These are phyloP conservation scores for Monoplex corrugatus DNA, from an alignment of 2,888 invertebrate genomes.

Conservation along the genomic window DNA sequence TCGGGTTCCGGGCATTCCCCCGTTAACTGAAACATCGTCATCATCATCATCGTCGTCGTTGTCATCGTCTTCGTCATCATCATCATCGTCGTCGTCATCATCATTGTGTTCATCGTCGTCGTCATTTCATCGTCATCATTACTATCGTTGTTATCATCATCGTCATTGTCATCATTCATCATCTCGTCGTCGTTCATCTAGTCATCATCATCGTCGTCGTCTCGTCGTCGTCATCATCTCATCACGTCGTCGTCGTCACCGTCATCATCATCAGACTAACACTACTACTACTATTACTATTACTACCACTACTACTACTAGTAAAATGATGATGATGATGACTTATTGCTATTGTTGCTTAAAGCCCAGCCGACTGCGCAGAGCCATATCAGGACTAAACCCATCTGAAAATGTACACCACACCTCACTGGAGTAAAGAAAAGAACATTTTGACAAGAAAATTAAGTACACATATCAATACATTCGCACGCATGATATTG, in stretches of 20 bases:
- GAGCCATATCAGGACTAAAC: too few species aligned
- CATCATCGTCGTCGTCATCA: not conserved
- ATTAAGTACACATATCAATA: too few species aligned
- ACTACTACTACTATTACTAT: not conserved
- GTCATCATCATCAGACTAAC: not conserved
- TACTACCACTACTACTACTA: not conserved
- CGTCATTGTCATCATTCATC: not conserved
- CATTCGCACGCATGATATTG: too few species aligned
- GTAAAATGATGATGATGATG: not conserved
- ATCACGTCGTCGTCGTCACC: too few species aligned
- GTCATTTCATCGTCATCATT: slow-evolving; percentile 24
- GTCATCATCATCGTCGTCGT: not conserved
- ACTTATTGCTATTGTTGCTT: too few species aligned
- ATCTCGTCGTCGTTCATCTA: not conserved
- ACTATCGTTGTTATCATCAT: not conserved
- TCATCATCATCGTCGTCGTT: not conserved
- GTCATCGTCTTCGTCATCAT: not conserved
- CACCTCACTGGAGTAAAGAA: too few species aligned
- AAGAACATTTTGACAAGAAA: too few species aligned
- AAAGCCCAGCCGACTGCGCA: too few species aligned
- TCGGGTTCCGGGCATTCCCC: slow-evolving; percentile 33
- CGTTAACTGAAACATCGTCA: slow-evolving; percentile 9
- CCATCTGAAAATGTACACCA: too few species aligned
- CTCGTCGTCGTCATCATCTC: not conserved
- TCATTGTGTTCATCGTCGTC: not conserved